Percentiles rank a stretch among this genome's conserved stretches.
Evolutionary conservation across 2,797 vertebrate species (phyloP).

Genomic region (Danionella dracula): DNA sequence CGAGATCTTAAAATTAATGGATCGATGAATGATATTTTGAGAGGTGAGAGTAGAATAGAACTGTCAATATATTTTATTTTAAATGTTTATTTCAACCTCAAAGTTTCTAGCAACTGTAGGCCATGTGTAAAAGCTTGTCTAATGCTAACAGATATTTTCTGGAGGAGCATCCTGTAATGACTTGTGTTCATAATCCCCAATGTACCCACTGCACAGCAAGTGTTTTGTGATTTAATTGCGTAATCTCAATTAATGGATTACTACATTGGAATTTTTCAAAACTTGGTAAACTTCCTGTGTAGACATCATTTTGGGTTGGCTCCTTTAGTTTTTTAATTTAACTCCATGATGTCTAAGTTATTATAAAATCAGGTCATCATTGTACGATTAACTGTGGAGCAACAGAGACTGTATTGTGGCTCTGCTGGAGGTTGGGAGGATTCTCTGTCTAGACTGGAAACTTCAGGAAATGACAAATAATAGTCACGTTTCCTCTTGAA

Average conservation of each 20-base stretch:
- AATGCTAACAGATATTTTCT: background rate
- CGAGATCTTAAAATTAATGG: no score
- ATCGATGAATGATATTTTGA: no score
- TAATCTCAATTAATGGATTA: background rate
- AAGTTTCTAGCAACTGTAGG: background rate
- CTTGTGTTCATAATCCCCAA: background rate
- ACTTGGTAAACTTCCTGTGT: background rate
- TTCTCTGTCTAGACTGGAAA: constrained; percentile 5
- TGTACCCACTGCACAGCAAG: background rate
- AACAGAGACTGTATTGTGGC: no score
- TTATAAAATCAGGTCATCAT: no score
- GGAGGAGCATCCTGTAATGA: background rate
- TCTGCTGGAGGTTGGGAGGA: background rate
- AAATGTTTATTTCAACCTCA: no score
- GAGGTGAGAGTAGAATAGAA: no score
- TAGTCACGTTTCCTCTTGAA: background rate
- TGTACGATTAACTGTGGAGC: no score
- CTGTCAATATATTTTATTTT: no score
- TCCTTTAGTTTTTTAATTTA: no score
- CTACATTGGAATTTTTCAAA: background rate
- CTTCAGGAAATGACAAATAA: constrained; percentile 1
- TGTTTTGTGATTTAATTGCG: no score
- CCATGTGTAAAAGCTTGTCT: background rate
- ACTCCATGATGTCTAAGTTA: no score
- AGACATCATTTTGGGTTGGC: no score